These are phyloP conservation scores for Diabrotica undecimpunctata DNA, from an alignment of 1,140 invertebrate genomes.

Conservation along the genomic window DNA sequence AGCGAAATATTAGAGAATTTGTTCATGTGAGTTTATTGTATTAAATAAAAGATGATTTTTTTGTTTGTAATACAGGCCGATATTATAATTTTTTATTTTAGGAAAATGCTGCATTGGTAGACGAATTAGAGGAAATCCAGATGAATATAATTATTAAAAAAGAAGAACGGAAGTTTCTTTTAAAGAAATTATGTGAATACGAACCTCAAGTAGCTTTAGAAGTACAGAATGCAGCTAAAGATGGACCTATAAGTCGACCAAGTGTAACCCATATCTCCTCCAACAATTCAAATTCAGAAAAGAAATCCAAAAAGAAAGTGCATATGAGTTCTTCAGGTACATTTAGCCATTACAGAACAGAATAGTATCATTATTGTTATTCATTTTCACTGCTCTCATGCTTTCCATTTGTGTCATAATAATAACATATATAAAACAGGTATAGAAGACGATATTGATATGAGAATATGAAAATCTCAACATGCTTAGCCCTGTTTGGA, in stretches of 20 bases:
- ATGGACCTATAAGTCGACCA: conserved; percentile 21
- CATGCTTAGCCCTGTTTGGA: too few relatives aligned
- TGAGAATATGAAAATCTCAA: too few relatives aligned
- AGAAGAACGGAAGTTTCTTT: conserved; percentile 70
- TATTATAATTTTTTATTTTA: conserved; percentile 43
- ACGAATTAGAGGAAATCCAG: conserved; percentile 74
- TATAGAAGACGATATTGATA: too few relatives aligned
- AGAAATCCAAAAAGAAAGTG: conserved; percentile 36
- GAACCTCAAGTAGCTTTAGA: conserved; percentile 57
- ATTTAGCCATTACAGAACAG: too few relatives aligned
- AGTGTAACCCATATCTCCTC: not conserved
- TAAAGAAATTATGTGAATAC: conserved; percentile 63
- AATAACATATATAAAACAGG: too few relatives aligned
- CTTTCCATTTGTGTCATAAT: too few relatives aligned
- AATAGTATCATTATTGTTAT: too few relatives aligned
- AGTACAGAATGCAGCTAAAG: conserved; percentile 39
- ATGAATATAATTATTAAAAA: conserved; percentile 69
- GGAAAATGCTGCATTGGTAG: conserved; percentile 79
- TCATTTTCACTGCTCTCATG: too few relatives aligned
- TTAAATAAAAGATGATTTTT: not conserved
- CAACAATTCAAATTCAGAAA: conserved; percentile 21
- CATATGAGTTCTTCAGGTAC: conserved; percentile 22
- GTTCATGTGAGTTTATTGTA: conserved; percentile 43
- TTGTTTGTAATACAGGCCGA: not conserved
- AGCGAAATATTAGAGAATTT: conserved; percentile 43